phyloP scores from a whole-genome alignment of 2,888 invertebrate genomes.

The Fragum fragum region DNA sequence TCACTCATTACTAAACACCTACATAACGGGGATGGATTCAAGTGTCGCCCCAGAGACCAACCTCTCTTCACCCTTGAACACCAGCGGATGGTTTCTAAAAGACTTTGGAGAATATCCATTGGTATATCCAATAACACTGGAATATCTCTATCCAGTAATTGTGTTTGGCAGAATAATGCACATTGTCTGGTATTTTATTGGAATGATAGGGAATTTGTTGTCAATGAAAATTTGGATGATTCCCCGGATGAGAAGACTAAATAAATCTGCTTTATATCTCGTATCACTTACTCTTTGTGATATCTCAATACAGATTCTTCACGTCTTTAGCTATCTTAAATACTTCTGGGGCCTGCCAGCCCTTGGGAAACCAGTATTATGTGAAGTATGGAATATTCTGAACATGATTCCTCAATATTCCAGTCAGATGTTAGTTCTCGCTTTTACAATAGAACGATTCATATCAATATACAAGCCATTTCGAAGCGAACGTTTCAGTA shows the following conservation, averaged over 20 bases:
- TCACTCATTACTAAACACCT: neutral
- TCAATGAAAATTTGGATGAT: constrained; percentile 83
- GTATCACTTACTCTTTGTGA: constrained; percentile 84
- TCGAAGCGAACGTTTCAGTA: constrained; percentile 81
- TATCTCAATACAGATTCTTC: constrained; percentile 80
- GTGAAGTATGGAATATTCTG: constrained; percentile 82
- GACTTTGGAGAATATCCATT: constrained; percentile 35
- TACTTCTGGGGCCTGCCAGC: constrained; percentile 82
- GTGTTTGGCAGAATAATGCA: constrained; percentile 80
- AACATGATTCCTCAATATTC: constrained; percentile 83
- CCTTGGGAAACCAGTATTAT: constrained; percentile 76
- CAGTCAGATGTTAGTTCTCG: constrained; percentile 84
- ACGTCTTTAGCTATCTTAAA: constrained; percentile 82
- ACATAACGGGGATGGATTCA: neutral
- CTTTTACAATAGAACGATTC: constrained; percentile 85
- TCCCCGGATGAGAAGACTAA: constrained; percentile 81
- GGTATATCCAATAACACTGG: constrained; percentile 55
- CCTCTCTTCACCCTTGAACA: neutral
- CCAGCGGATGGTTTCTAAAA: constrained; percentile 9
- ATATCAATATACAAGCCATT: constrained; percentile 84
- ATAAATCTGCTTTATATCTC: constrained; percentile 84
- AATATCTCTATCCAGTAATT: constrained; percentile 72
- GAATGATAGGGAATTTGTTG: constrained; percentile 82
- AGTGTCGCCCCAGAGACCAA: neutral
- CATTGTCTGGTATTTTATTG: constrained; percentile 83